Conservation (phyloP, 1,140 invertebrate genomes). For the Dendrolimus punctatus region DNA sequence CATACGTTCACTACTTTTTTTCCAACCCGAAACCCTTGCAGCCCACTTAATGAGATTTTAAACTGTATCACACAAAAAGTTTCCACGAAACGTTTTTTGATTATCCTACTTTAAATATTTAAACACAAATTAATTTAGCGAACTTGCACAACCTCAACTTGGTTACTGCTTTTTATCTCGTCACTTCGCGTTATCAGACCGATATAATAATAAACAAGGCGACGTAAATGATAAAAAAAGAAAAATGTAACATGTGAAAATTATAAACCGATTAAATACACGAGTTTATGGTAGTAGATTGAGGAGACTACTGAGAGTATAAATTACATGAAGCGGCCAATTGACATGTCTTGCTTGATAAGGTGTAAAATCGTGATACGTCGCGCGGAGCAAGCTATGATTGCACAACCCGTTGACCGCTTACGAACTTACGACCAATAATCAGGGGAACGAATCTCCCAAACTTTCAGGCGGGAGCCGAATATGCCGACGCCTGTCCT, state of each 20-base stretch:
- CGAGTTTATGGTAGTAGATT: conserved; percentile 20
- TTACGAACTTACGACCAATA: conserved; percentile 29
- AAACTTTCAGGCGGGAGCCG: conserved; percentile 25
- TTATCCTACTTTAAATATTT: conserved; percentile 7
- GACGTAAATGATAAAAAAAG: conserved; percentile 17
- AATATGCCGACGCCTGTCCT: conserved; percentile 52
- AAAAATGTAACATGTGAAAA: conserved; percentile 5
- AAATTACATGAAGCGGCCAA: conserved; percentile 16
- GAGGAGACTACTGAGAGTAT: conserved; percentile 21
- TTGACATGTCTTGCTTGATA: conserved; percentile 23
- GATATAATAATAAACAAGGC: conserved; percentile 12
- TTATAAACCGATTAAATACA: conserved; percentile 19
- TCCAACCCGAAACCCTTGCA: conserved; percentile 23
- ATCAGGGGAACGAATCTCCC: conserved; percentile 6
- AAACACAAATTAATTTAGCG: conserved; percentile 3
- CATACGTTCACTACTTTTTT: conserved; percentile 35
- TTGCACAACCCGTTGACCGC: conserved; percentile 33
- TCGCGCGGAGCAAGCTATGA: background rate
- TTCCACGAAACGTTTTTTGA: conserved; percentile 10
- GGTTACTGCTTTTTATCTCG: conserved; percentile 17
- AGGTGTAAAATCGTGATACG: conserved; percentile 16
- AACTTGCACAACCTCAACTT: conserved; percentile 6
- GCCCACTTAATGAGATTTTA: conserved; percentile 9
- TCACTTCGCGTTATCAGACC: conserved; percentile 14
- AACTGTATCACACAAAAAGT: conserved; percentile 5